A percentile compares a stretch with the other conserved stretches of the same genome.
phyloP scores from a whole-genome alignment of 2,113 vertebrate species.

The pig (Sus scrofa) region T2T-Sscrofa CM000819.6:18437001-18437500 shows the following conservation, averaged over 20 bases:
- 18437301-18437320: background rate
- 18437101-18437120: background rate
- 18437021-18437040: background rate
- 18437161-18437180: conserved; percentile 78
- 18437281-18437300: background rate
- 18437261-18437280: background rate
- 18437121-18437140: background rate
- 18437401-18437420: background rate
- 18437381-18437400: background rate
- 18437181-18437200: background rate
- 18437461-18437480: background rate
- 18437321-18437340: background rate
- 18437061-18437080: background rate
- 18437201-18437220: background rate
- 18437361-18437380: background rate
- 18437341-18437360: background rate
- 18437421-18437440: background rate
- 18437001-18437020: background rate
- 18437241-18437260: rapidly evolving
- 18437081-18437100: no score
- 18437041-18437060: background rate
- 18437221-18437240: background rate
- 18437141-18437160: conserved; percentile 23
- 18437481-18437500: background rate
- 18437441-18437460: background rate